These are phyloP conservation scores for Terebella lapidaria DNA, from an alignment of 2,888 invertebrate species.

Conservation along the genomic window DNA sequence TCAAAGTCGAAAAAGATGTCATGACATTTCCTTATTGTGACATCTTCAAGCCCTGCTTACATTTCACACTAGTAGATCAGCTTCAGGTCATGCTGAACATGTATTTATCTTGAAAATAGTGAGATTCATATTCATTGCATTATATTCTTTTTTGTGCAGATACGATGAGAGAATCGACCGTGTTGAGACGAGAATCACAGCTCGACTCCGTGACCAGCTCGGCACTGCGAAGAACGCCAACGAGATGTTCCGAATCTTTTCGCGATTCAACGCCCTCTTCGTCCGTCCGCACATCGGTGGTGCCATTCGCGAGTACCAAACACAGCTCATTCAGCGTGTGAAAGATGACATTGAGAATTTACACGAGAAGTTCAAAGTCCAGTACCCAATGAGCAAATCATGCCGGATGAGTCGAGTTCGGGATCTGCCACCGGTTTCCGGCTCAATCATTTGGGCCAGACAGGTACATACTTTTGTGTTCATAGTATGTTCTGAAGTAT, in stretches of 20 bases:
- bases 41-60: too few species aligned
- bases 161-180: conserved; percentile 98
- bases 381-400: conserved; percentile 91
- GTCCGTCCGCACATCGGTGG: conserved; percentile 98
- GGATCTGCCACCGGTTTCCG: conserved; percentile 94
- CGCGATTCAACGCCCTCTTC: conserved; percentile 96
- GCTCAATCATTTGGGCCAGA: conserved; percentile 98
- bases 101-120: too few species aligned
- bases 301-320: conserved; percentile 98
- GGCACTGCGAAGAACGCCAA: conserved; percentile 99
- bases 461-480: conserved; percentile 41
- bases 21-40: too few species aligned
- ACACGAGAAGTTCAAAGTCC: conserved; percentile 97
- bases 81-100: too few species aligned
- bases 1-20: too few species aligned
- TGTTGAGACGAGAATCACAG: conserved; percentile 96
- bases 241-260: conserved; percentile 97
- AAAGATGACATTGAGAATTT: conserved; percentile 97
- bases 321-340: conserved; percentile 95
- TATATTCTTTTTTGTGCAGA: conserved; percentile 14
- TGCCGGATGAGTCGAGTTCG: conserved; percentile 84
- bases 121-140: too few species aligned
- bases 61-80: too few species aligned
- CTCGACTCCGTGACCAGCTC: conserved; percentile 92
- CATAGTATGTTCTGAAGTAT: too few species aligned